Conservation (phyloP, 2,113 vertebrate genomes). For the Toxotes chatareus region DNA sequence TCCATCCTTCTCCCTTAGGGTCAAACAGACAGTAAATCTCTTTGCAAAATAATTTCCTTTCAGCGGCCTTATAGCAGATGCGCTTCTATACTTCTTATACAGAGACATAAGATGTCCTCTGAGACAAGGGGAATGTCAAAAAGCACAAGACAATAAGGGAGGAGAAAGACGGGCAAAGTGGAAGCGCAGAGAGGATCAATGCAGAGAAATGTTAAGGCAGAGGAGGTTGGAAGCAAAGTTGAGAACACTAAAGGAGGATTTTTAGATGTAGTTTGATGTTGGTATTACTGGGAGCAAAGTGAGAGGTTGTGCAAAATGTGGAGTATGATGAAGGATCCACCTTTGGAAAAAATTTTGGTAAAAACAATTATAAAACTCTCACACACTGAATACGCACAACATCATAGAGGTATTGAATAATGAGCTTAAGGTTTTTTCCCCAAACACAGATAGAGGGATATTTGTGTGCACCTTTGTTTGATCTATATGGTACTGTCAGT, state of each 20-base stretch:
- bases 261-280: conserved; percentile 14
- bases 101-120: conserved; percentile 14
- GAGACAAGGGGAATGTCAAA: conserved; percentile 3
- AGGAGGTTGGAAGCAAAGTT: conserved; percentile 28
- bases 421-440: conserved; percentile 17
- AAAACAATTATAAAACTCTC: background rate
- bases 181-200: conserved; percentile 5
- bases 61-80: conserved; percentile 28
- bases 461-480: conserved; percentile 51
- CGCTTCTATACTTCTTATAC: conserved; percentile 26
- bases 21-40: conserved; percentile 61
- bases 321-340: conserved; percentile 20
- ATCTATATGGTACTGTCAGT: conserved; percentile 58
- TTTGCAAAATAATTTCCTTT: conserved; percentile 59
- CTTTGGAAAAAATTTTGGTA: background rate
- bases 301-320: conserved; percentile 45
- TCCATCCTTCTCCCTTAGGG: conserved; percentile 51
- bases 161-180: conserved; percentile 30
- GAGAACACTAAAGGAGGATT: conserved; percentile 21
- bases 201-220: conserved; percentile 33
- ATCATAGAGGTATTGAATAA: conserved; percentile 43
- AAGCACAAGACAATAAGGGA: conserved; percentile 34
- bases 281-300: conserved; percentile 21
- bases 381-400: conserved; percentile 15
- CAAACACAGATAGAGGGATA: conserved; percentile 27